Evolutionary conservation across 1,140 invertebrate genomes (phyloP).

Genomic region (Sitophilus oryzae): DNA sequence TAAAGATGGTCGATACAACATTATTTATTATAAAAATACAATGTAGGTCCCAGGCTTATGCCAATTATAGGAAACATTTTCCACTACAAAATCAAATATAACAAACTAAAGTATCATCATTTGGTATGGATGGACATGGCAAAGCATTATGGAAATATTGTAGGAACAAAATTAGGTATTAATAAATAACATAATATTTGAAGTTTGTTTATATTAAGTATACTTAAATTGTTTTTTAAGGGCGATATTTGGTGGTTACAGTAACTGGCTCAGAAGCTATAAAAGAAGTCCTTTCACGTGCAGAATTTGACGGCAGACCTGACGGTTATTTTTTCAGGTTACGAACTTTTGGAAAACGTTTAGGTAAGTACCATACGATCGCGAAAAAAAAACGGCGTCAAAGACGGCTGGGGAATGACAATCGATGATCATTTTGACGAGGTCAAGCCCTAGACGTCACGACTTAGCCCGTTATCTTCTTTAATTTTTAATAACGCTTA

Average conservation of each 20-base stretch:
- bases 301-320: conserved; percentile 66
- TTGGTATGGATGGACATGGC: conserved; percentile 54
- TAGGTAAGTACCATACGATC: conserved; percentile 51
- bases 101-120: conserved; percentile 55
- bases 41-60: conserved; percentile 61
- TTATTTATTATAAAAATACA: no score
- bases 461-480: no score
- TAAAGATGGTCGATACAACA: no score
- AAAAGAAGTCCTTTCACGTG: conserved; percentile 54
- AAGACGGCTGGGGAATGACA: no score
- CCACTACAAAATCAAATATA: conserved; percentile 51
- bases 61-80: conserved; percentile 60
- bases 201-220: conserved; percentile 5
- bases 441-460: no score
- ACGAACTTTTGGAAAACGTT: conserved; percentile 60
- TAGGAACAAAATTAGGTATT: conserved; percentile 57
- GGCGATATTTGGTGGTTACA: conserved; percentile 54
- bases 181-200: background rate
- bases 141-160: conserved; percentile 53
- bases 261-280: conserved; percentile 55
- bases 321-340: conserved; percentile 65
- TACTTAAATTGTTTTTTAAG: background rate
- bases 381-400: no score
- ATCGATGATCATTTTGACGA: no score
- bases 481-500: no score